A percentile compares a stretch with the other conserved stretches of the same genome.
These are phyloP conservation scores for Phrynocephalus guinanensis DNA, from an alignment of 2,797 vertebrate species.

Conservation along the genomic window DNA sequence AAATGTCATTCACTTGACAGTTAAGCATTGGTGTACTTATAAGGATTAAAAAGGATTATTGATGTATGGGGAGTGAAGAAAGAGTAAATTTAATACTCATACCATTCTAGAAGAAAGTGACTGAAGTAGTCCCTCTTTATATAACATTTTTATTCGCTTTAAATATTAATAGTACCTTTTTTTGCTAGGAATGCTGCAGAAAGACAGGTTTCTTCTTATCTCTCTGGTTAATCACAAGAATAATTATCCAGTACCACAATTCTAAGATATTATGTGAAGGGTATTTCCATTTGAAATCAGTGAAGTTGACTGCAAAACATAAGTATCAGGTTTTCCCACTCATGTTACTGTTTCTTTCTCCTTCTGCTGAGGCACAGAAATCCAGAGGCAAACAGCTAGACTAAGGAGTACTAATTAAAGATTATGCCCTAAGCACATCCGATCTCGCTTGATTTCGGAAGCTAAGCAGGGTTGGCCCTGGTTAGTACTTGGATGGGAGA, in stretches of 20 bases:
- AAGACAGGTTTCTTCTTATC: neutral
- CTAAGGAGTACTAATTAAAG: neutral
- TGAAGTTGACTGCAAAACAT: neutral
- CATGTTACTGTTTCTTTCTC: neutral
- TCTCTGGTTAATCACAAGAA: neutral
- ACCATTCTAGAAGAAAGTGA: neutral
- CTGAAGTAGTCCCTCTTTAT: neutral
- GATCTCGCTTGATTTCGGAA: no score
- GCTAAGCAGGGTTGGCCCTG: no score
- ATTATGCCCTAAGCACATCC: no score
- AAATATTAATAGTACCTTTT: neutral
- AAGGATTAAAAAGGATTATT: neutral
- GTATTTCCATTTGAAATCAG: neutral
- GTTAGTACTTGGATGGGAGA: no score
- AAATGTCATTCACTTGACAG: conserved; percentile 33
- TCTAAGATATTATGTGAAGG: neutral
- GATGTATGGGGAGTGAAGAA: neutral
- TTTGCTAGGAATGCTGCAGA: neutral
- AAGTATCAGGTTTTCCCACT: neutral
- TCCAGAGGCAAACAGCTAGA: neutral
- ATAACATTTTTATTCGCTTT: neutral
- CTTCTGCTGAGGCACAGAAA: neutral
- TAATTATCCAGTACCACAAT: neutral
- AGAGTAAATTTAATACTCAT: neutral
- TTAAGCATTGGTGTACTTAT: neutral